A percentile compares a stretch with the other conserved stretches of the same genome.
These are phyloP conservation scores for Diabrotica undecimpunctata DNA, from an alignment of 1,140 invertebrate species.

Conservation along the genomic window DNA sequence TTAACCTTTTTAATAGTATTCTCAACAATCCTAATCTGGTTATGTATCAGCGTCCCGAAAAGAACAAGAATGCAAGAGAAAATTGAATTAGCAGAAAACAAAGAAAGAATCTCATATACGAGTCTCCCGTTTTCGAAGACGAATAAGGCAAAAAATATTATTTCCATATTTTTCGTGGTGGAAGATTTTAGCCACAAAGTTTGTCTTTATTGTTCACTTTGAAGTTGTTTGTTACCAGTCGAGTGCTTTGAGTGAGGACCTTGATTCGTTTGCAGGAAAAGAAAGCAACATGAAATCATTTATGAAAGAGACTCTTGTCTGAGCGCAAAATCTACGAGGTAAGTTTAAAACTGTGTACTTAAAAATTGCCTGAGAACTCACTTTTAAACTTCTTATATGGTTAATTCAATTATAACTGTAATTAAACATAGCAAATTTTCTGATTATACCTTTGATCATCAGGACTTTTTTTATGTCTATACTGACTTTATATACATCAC, in stretches of 20 bases:
- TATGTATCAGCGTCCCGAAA: background rate
- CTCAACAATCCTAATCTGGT: conserved; percentile 2
- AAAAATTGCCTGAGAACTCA: too few relatives aligned
- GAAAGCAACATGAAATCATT: background rate
- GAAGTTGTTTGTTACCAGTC: conserved; percentile 2
- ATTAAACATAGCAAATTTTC: too few relatives aligned
- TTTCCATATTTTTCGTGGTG: conserved; percentile 2
- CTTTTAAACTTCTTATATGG: too few relatives aligned
- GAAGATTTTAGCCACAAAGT: conserved; percentile 2
- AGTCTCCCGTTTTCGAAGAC: background rate
- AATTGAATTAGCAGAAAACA: conserved; percentile 2
- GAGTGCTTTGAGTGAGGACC: conserved; percentile 1
- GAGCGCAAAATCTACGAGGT: background rate
- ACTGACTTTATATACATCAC: too few relatives aligned
- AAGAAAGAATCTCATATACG: conserved; percentile 2
- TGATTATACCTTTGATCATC: too few relatives aligned
- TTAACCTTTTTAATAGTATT: conserved; percentile 1
- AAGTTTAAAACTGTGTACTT: background rate
- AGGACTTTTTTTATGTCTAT: too few relatives aligned
- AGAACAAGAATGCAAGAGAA: background rate
- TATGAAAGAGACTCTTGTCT: background rate
- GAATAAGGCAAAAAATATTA: background rate
- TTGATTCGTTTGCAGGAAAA: background rate
- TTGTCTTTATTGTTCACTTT: conserved; percentile 2
- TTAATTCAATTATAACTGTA: too few relatives aligned